A percentile compares a stretch with the other conserved stretches of the same genome.
These are phyloP conservation scores for Stenolophus ochropezus DNA, from an alignment of 2,888 invertebrate genomes.

Conservation along the genomic window DNA sequence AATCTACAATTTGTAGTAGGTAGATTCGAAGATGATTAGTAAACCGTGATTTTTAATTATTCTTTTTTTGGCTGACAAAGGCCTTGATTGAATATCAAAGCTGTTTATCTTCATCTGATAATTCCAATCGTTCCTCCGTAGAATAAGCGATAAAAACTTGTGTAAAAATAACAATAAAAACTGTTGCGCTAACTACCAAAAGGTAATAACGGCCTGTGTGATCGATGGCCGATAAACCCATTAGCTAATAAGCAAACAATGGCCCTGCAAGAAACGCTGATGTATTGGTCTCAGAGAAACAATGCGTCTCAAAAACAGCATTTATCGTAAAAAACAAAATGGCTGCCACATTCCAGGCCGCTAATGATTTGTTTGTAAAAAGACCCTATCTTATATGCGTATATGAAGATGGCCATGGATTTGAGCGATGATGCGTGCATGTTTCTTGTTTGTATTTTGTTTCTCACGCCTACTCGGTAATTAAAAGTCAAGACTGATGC, in stretches of 20 bases:
- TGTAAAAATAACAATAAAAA: conserved; percentile 30
- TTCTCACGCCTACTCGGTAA: conserved; percentile 32
- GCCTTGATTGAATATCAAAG: not conserved
- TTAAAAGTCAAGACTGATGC: conserved; percentile 38
- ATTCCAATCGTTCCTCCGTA: not conserved
- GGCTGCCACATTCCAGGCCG: not conserved
- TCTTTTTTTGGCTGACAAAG: not conserved
- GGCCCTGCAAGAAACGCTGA: not conserved
- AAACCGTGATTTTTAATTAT: too few species aligned
- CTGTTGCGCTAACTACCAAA: conserved; percentile 16
- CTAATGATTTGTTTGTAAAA: not conserved
- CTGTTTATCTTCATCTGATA: not conserved
- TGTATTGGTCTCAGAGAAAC: not conserved
- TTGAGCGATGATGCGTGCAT: conserved; percentile 36
- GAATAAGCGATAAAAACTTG: not conserved
- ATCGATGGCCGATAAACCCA: conserved; percentile 32
- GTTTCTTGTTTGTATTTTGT: conserved; percentile 38
- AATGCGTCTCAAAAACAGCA: conserved; percentile 15
- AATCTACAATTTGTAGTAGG: too few species aligned
- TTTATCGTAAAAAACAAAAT: conserved; percentile 26
- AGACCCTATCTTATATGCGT: not conserved
- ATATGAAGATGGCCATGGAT: conserved; percentile 24
- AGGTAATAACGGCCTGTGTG: not conserved
- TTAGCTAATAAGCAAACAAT: conserved; percentile 43
- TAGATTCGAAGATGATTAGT: too few species aligned